Conservation (phyloP, 2,797 vertebrate genomes). For the Simalia tracyae region DNA sequence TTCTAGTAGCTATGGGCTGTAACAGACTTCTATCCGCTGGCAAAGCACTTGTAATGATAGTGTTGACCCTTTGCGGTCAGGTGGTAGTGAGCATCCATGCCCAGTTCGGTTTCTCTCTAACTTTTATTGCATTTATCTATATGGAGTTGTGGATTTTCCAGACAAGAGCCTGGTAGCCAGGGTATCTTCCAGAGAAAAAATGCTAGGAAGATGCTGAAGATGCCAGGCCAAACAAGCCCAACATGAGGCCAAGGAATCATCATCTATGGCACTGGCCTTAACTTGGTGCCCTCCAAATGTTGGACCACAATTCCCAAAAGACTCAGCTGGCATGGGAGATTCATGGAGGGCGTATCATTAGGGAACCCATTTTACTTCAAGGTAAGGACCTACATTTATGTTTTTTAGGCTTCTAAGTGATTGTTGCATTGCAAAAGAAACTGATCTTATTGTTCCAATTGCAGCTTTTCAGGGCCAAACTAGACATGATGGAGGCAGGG, state of each 20-base stretch:
- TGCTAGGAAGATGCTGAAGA: too few species aligned
- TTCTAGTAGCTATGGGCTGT: neutral
- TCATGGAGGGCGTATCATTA: neutral
- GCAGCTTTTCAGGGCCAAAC: neutral
- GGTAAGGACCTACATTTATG: neutral
- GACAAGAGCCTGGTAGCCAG: neutral
- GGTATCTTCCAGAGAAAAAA: neutral
- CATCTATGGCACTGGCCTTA: too few species aligned
- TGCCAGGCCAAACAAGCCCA: neutral
- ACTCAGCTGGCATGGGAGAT: neutral
- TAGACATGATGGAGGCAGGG: neutral
- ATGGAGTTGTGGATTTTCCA: neutral
- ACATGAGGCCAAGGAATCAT: neutral
- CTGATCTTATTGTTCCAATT: neutral
- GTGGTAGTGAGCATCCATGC: neutral
- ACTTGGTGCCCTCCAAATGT: neutral
- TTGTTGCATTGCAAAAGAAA: neutral
- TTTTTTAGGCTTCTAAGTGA: neutral
- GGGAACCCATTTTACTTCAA: neutral
- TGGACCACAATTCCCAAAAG: neutral
- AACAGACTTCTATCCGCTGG: neutral
- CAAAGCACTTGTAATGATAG: neutral
- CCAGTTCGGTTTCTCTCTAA: neutral
- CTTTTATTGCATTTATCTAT: neutral
- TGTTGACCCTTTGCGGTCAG: neutral